Evolutionary conservation across 1,140 invertebrate genomes (phyloP), one percentile per base, ranked within the genome.

Genomic region (Lethocerus indicus): DNA sequence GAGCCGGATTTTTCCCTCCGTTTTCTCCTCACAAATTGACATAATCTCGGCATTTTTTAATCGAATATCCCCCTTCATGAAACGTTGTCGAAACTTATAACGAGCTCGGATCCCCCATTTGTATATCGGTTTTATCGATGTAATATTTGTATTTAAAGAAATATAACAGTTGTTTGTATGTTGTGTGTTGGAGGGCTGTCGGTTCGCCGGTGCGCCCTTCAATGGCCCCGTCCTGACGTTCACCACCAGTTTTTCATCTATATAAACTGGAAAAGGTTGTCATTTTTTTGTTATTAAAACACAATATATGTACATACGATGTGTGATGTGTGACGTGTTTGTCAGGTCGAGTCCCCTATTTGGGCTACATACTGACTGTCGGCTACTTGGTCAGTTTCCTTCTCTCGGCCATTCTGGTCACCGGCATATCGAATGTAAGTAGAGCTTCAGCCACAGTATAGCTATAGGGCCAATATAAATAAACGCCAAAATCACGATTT

Each of bases 341-440:
- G 44, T 48, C 47, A 55, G 54, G 51, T 0, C 44, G 41, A 16
- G 50, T 64, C 21, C 61, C 62, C 9, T 56, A 57, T 26, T 61
- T 63, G 12, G 60, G 61, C 14, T 64, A 62, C 43, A 55, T 63
- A 13, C 54, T 65, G 9, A 64, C 61, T 51, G 55, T 55, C 13
- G 56, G 59, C 3, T 65, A 64, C 47, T 59, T 65, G 26, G 53
- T 64, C 42, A 58, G 56, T 23, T 63, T 63, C 50, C 55, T 64
- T 6, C 53, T 58, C 24, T 59, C 62, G 6, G 59, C 59, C 25
- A 50, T 61, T 26, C 54, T 64, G 36, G 54, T 63, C n/a, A 59
- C 60, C 47, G 62, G 63, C n/a, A 46, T 64, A 40, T 58, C 61
- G 21, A 53, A 62, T 47, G 63, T 64, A 58, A 59, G 59, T 55